Evolutionary conservation across 2,113 vertebrate species (phyloP), one percentile per base, ranked within the genome.

Genomic region (Patagioenas fasciata): DNA sequence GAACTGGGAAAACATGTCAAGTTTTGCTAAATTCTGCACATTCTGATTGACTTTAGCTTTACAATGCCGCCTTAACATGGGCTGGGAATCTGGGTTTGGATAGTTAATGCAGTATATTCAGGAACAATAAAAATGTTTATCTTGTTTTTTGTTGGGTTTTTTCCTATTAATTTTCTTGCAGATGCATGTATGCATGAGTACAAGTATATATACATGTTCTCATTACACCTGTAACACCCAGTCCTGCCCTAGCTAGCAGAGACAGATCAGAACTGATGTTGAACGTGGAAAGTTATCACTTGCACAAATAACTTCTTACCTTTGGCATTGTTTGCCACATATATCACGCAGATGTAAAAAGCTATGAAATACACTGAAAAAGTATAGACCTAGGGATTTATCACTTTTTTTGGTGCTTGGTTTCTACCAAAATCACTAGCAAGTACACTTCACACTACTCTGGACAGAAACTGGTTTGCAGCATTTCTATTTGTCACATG

Each of bases 251-350:
- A 11, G 14, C 36, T 31, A 64, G 20, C 21, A 62, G 58, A 10
- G 26, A 13, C 0, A 2, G 31, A 15, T 11, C 23, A 24, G 71
- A 60, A 36, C 15, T 85, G 8, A 12, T 0, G 0, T 0, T 25
- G n/a, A 32, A 15, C 26, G 19, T 11, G 26, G 23, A 13, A 85
- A 42, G 6, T 9, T 58, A 24, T 15, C 29, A 62, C n/a, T 36
- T 44, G 40, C 17, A 24, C 26, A 21, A 15, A 19, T 16, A 61
- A 25, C 17, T 7, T 29, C 38, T 78, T 47, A 31, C 28, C 36
- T 61, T 32, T 48, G 61, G 47, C 28, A 16, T 12, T 38, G 42
- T 42, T 79, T 53, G 36, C 26, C 48, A 74, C 12, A 4, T 5
- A 8, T 9, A 29, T 66, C 72, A 48, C n/a, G 38, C 10, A 9